Evolutionary conservation across 1,140 invertebrate genomes (phyloP).

Genomic region (Sarcophaga peregrina): DNA sequence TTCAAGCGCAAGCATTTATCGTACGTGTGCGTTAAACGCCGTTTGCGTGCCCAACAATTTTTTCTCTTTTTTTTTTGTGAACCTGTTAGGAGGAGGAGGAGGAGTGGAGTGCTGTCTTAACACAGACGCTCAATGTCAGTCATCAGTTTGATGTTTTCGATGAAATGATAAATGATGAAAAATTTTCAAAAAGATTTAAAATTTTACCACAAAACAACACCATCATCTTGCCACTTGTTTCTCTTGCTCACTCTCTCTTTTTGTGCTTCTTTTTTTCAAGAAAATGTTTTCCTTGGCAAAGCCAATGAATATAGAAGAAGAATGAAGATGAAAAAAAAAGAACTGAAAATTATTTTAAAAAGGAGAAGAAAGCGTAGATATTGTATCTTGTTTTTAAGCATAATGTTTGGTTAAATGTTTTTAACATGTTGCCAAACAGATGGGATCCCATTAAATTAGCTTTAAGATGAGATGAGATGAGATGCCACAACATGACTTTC

Average conservation of each 20-base stretch:
- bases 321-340: too few relatives aligned
- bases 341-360: not conserved
- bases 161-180: conserved; percentile 67
- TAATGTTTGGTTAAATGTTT: conserved; percentile 37
- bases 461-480: conserved; percentile 2
- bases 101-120: conserved; percentile 18
- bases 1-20: not conserved
- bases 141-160: conserved; percentile 55
- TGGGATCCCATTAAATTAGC: conserved; percentile 43
- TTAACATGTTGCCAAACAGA: conserved; percentile 37
- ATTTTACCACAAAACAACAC: conserved; percentile 28
- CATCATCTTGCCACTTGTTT: not conserved
- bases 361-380: not conserved
- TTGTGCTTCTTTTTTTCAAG: not conserved
- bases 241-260: too few relatives aligned
- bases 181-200: conserved; percentile 51
- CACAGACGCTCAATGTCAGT: conserved; percentile 63
- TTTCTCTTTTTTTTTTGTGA: not conserved
- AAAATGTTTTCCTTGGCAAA: conserved; percentile 6
- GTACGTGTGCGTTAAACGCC: not conserved
- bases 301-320: not conserved
- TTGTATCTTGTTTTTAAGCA: conserved; percentile 34
- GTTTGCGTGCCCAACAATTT: not conserved
- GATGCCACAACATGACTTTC: conserved; percentile 36
- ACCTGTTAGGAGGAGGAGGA: not conserved